A percentile compares a stretch with the other conserved stretches of the same genome.
Evolutionary conservation across 2,797 vertebrate species (phyloP).

Genomic region (Artibeus jamaicensis): DNA sequence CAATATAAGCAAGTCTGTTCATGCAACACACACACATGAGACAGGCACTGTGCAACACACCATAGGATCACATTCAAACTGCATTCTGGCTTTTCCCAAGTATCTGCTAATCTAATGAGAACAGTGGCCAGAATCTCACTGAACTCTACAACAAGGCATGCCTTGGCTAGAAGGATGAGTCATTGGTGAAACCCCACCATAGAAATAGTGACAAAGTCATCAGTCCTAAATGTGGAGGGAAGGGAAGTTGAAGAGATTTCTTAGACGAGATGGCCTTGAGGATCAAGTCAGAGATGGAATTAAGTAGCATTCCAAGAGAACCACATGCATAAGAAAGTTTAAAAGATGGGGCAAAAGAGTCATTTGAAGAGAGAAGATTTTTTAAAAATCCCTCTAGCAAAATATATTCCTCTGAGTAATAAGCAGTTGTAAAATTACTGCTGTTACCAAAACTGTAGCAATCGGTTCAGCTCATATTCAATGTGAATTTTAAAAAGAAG

Average conservation of each 20-base stretch:
- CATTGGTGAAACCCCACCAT: background rate
- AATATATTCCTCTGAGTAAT: conserved; percentile 23
- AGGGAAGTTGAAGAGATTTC: background rate
- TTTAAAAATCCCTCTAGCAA: background rate
- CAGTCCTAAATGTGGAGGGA: background rate
- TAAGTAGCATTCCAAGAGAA: background rate
- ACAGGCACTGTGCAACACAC: background rate
- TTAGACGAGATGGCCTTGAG: background rate
- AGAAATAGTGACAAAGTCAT: background rate
- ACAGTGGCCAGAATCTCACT: background rate
- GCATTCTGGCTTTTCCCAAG: background rate
- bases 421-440: conserved; percentile 45
- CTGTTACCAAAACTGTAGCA: background rate
- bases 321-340: background rate
- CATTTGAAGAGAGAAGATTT: background rate
- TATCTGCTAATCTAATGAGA: background rate
- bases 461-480: conserved; percentile 10
- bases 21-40: background rate
- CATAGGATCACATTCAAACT: background rate
- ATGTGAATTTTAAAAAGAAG: conserved; percentile 47
- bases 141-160: background rate
- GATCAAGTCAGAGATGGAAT: background rate
- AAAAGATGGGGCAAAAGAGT: background rate
- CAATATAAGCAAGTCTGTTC: background rate
- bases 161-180: background rate